phyloP scores from a whole-genome alignment of 2,888 invertebrate genomes.

The Chaetoderma sp. region DNA sequence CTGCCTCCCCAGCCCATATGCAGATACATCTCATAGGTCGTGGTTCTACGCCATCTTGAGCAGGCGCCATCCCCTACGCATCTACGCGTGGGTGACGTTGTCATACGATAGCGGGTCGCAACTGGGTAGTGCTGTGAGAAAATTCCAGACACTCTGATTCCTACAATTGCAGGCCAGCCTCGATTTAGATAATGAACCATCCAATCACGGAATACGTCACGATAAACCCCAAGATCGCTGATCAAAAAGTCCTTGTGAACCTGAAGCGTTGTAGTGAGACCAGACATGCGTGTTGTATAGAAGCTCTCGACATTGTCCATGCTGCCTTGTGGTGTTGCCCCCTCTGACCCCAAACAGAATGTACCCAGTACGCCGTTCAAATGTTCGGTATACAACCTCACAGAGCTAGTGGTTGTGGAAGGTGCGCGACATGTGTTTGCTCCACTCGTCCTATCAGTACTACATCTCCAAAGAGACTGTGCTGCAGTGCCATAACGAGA shows the following conservation, averaged over 20 bases:
- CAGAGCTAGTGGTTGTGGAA: background rate
- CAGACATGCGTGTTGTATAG: constrained; percentile 13
- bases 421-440: constrained; percentile 20
- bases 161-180: constrained; percentile 27
- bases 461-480: constrained; percentile 23
- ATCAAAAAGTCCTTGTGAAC: background rate
- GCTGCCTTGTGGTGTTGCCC: constrained; percentile 16
- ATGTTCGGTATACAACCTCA: constrained; percentile 10
- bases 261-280: background rate
- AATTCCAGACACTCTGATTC: constrained; percentile 15
- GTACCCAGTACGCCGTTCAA: constrained; percentile 11
- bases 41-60: constrained; percentile 2
- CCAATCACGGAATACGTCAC: constrained; percentile 5
- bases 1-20: constrained; percentile 30
- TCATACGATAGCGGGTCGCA: constrained; percentile 21
- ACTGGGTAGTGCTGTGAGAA: constrained; percentile 31
- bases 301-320: constrained; percentile 23
- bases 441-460: constrained; percentile 20
- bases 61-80: constrained; percentile 2
- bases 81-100: background rate
- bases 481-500: constrained; percentile 2
- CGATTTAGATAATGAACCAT: constrained; percentile 6
- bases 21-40: constrained; percentile 23
- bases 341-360: constrained; percentile 17
- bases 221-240: constrained; percentile 18